These are phyloP conservation scores for Thamnophis sirtalis DNA, from an alignment of 2,113 vertebrate species.

Conservation along the genomic window DNA sequence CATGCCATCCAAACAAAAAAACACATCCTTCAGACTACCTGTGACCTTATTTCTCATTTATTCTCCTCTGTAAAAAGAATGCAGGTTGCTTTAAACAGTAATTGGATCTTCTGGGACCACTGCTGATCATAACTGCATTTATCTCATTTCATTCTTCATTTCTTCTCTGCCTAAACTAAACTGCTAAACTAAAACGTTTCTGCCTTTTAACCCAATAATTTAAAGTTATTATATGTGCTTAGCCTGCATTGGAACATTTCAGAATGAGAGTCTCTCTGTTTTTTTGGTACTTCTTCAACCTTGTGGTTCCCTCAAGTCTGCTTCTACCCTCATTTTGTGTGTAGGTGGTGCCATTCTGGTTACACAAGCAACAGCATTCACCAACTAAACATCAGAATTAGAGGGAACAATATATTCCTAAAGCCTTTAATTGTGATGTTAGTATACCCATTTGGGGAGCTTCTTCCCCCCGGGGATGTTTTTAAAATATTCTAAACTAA, in stretches of 20 bases:
- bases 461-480: neutral
- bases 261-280: neutral
- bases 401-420: neutral
- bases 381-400: neutral
- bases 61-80: neutral
- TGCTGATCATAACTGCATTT: neutral
- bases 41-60: neutral
- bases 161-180: neutral
- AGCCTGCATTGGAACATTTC: neutral
- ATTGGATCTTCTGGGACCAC: neutral
- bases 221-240: neutral
- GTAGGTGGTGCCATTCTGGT: neutral
- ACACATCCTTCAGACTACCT: neutral
- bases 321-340: neutral
- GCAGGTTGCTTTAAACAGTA: neutral
- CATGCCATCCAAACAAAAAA: neutral
- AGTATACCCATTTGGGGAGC: neutral
- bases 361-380: neutral
- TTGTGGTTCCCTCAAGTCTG: neutral
- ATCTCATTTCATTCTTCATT: neutral
- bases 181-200: neutral
- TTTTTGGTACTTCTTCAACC: neutral
- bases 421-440: neutral
- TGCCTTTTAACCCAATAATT: neutral
- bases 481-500: neutral